Base-by-base conservation (phyloP, 1,140 invertebrate genomes). In the Paramacrobiotus metropolitanus region DNA sequence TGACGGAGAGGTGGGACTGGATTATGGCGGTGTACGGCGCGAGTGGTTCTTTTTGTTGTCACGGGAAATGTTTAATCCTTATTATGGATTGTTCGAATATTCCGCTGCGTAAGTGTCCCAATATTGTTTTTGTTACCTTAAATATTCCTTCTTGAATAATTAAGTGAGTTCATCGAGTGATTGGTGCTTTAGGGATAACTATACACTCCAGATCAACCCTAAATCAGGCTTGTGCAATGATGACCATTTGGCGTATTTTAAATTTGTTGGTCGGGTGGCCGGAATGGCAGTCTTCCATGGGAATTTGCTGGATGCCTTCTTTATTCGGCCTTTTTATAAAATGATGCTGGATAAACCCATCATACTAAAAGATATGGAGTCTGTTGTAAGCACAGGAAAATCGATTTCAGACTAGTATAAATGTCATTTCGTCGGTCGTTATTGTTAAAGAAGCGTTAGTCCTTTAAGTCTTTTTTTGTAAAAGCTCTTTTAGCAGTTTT, bases 11-110 rank as follows among this genome's bases (percentile, higher is more conserved):
- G 83, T 90, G 62, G 92, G 93, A 1, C 76, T 95, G 31, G 94
- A 99, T 77, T 98, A 98, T 73, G 93, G 94, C 64, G 94, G 94
- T 61, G 79, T 97, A 55, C 87, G 87, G 21, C 78, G 89, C 65
- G 93, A 98, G 78, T 97, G 91, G 89, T 98, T 97, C 77, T 97
- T 94, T 77, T 78, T 97, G 30, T 75, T 99, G 29, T 96, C 91
- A 0, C 94, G 94, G 75, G 92, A 98, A 79, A 96, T 97, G 90
- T 97, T 97, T 73, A 97, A 97, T 77, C 93, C 93, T 1, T 97
- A 97, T 71, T 98, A 98, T 74, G 92, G 92, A 0, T 78, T 98
- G 21, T 98, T 98, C 78, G 92, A 98, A 75, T 97, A 97, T 78
- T 95, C 91, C 18, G 92, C 93, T 20, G 93, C 92, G 87, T 84